Evolutionary conservation across 2,113 vertebrate genomes (phyloP), one percentile per base, ranked within the genome.

Genomic region (Ardeotis arabs): DNA sequence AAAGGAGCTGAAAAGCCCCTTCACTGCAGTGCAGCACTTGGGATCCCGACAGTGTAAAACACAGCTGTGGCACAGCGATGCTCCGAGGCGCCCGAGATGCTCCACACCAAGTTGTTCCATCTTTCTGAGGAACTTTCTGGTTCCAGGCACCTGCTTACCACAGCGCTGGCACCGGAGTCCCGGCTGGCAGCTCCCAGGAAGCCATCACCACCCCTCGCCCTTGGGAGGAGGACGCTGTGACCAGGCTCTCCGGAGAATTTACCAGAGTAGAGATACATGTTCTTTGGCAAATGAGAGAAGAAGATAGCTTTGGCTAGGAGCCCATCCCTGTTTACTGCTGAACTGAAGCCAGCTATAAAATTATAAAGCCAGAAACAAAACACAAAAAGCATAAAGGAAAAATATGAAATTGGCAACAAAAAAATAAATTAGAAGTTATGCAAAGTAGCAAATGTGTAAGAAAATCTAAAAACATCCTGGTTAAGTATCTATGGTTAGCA

Each of bases 321-420:
- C 77, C 84, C 49, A 11, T 41, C 66, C 67, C 2, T 2, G 50
- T 58, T 92, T 84, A 63, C 23, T 47, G 68, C 86, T 88, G 91
- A 94, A 37, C 22, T 25, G 53, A 44, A 95, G 91, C 89, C 94
- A 96, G 70, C 47, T 82, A 44, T 84, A 62, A 77, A 92, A 91
- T 72, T 69, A 87, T 41, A 93, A 95, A 95, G 79, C 45, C 70
- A 95, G 86, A 89, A 97, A 82, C 23, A 84, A 81, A 69, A n/a
- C 74, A 80, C 63, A n/a, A 56, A 83, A 85, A 68, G 23, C 72
- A 58, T 82, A 87, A 70, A 67, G 81, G 68, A 35, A 78, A 91
- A 87, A 60, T 15, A 69, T 9, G 10, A 84, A 72, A 68, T 25
- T n/a, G 21, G 44, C 56, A 73, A 50, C 44, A 58, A 81, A 49